These are phyloP conservation scores for Scolopax bukidnonensis DNA, from an alignment of 2,797 vertebrate species.

Conservation along the genomic window DNA sequence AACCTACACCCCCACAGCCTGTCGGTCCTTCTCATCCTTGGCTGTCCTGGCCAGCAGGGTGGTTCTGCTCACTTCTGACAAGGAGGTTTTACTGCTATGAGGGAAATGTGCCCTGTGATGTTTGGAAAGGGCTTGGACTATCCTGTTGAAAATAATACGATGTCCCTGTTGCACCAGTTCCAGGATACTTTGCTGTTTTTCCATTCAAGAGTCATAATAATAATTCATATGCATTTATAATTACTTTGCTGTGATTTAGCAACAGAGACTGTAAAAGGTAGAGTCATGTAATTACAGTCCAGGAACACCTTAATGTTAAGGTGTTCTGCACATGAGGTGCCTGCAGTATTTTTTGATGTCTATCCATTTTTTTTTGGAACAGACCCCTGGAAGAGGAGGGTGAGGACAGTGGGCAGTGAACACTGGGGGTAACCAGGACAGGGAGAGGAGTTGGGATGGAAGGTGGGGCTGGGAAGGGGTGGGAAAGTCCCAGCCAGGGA, in stretches of 20 bases:
- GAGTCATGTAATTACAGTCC: neutral
- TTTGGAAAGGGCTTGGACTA: neutral
- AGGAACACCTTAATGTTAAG: neutral
- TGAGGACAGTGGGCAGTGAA: neutral
- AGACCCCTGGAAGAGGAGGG: neutral
- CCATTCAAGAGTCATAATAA: neutral
- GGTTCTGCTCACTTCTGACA: neutral
- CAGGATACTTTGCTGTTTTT: neutral
- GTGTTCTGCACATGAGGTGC: neutral
- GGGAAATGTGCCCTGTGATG: neutral
- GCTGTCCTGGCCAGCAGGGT: neutral
- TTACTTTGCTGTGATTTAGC: neutral
- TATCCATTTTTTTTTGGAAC: neutral
- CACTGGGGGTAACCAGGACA: fast-evolving
- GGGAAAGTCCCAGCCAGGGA: neutral
- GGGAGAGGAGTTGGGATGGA: neutral
- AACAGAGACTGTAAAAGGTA: neutral
- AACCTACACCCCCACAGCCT: neutral
- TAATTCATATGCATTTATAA: neutral
- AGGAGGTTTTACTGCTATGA: neutral
- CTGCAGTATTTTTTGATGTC: neutral
- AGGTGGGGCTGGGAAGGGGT: neutral
- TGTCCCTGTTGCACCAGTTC: neutral
- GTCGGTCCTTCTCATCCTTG: neutral
- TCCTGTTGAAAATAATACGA: neutral